Conservation (phyloP, 2,888 invertebrate genomes). For the Ischnura elegans region DNA sequence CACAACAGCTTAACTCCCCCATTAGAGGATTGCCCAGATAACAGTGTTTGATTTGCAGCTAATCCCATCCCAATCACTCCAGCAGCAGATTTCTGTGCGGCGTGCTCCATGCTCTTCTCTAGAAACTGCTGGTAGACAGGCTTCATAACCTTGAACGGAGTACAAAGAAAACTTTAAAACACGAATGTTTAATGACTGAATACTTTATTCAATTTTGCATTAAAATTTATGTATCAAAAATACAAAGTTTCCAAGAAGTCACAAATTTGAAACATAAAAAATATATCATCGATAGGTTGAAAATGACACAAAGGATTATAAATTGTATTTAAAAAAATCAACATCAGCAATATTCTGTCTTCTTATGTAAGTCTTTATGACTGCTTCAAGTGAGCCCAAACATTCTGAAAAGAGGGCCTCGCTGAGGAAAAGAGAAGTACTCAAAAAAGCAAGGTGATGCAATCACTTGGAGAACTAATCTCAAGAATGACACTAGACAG, state of each 20-base stretch:
- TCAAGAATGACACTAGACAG: not conserved
- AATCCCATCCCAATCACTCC: slow-evolving; percentile 61
- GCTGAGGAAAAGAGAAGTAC: not conserved
- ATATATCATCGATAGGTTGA: not conserved
- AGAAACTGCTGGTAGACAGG: slow-evolving; percentile 89
- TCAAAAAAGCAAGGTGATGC: not conserved
- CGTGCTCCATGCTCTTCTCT: slow-evolving; percentile 85
- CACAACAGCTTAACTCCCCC: slow-evolving; percentile 29
- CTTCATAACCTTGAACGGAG: slow-evolving; percentile 85
- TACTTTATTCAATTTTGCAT: not conserved
- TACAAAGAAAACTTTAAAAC: slow-evolving; percentile 46
- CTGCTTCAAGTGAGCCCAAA: not conserved
- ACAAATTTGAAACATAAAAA: not conserved
- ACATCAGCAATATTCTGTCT: not conserved
- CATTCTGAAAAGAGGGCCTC: not conserved
- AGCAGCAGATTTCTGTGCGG: slow-evolving; percentile 81
- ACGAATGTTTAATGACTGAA: not conserved
- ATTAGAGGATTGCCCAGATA: slow-evolving; percentile 51
- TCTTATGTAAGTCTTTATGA: not conserved
- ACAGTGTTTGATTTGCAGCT: slow-evolving; percentile 54
- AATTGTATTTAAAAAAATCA: not conserved
- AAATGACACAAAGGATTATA: not conserved
- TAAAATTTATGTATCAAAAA: not conserved
- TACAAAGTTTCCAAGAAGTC: not conserved
- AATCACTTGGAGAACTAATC: not conserved